Evolutionary conservation across 2,113 vertebrate genomes (phyloP), one percentile per base, ranked within the genome.

Genomic region (Corythaeola cristata): DNA sequence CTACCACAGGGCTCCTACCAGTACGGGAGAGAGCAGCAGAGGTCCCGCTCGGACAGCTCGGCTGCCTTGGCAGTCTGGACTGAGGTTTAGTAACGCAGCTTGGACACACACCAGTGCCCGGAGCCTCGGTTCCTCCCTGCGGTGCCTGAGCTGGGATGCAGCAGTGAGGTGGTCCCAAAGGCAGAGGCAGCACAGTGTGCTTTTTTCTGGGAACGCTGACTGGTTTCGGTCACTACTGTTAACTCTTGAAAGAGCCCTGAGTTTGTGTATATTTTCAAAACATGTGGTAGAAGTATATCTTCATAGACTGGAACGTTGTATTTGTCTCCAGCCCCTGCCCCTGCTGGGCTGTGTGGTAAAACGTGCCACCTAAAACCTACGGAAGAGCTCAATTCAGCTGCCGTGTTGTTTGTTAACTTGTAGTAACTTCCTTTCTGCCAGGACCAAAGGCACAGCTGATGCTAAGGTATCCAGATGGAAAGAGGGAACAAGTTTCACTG

Each of bases 361-460:
- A 33, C 7, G 3, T 67, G 60, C 44, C 37, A 28, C 37, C 32
- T 32, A 9, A 90, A 24, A 53, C 15, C 39, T 71, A 6, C 41
- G 2, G 37, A 44, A 73, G 39, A 83, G 47, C 52, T 91, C 35
- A 12, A 0, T 85, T 88, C 53, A 64, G 53, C 83, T 81, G 39
- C 63, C 56, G 26, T 69, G 14, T 30, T 75, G 27, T 83, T 16
- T 88, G 50, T 80, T 97, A 91, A 97, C 68, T 27, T 94, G 52
- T 66, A 28, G 62, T 93, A 15, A 68, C 8, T 97, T 95, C 55
- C 33, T 89, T 95, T 97, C n/a, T 90, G 68, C 28, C 69, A 99
- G 99, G 99, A 98, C 99, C 99, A 97, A 99, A 99, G 98, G 99
- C 99, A 97, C 99, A 99, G 90, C 97, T 99, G 95, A 99, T 99